These are phyloP conservation scores for Acinonyx jubatus DNA, from an alignment of 2,113 vertebrate species.

Conservation along the genomic window DNA sequence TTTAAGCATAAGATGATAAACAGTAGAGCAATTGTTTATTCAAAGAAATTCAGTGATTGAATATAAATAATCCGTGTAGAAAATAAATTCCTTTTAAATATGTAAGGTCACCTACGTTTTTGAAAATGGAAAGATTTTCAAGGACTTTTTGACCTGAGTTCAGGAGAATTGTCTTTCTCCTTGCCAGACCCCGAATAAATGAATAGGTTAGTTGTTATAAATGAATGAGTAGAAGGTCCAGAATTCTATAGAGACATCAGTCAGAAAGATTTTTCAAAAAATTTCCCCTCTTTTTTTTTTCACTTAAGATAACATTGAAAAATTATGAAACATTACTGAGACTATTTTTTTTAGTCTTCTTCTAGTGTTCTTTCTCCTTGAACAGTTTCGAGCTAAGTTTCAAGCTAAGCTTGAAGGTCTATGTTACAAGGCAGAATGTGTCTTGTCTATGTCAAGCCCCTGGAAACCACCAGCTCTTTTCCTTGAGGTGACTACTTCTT, in stretches of 20 bases:
- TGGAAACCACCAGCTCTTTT: background rate
- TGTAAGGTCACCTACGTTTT: background rate
- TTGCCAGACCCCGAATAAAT: conserved; percentile 41
- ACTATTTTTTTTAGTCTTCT: background rate
- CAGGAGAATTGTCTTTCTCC: conserved; percentile 49
- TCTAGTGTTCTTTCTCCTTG: background rate
- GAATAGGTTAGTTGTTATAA: conserved; percentile 34
- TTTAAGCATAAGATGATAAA: background rate
- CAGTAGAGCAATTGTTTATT: background rate
- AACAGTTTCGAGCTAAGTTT: background rate
- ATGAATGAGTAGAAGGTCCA: background rate
- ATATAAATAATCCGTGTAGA: background rate
- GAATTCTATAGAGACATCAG: conserved; percentile 32
- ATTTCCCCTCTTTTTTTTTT: background rate
- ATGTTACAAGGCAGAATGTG: background rate
- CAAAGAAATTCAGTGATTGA: background rate
- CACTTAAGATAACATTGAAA: conserved; percentile 24
- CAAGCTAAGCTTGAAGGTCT: background rate
- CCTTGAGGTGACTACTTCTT: background rate
- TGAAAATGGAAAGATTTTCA: conserved; percentile 43
- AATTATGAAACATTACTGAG: background rate
- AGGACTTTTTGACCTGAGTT: conserved; percentile 47
- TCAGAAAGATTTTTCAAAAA: conserved; percentile 43
- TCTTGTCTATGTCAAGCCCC: background rate
- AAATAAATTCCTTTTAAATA: conserved; percentile 55